Conservation (phyloP, 1,140 invertebrate species). For the Palaemon carinicauda region DNA sequence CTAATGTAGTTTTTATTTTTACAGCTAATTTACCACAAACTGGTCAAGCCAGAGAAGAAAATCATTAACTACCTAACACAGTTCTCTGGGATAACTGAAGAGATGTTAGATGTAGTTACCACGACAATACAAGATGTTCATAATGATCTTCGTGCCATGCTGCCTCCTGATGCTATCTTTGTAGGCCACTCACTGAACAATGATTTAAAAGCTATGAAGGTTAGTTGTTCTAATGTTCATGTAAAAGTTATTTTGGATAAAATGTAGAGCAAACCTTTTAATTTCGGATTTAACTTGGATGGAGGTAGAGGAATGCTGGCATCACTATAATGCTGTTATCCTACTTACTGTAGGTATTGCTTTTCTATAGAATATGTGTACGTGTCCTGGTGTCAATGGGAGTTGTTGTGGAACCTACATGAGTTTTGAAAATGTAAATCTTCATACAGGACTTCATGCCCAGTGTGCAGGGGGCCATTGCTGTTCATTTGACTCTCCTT, state of each 20-base stretch:
- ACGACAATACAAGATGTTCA: constrained; percentile 66
- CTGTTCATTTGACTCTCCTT: no score
- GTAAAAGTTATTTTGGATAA: neutral
- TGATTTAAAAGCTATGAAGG: constrained; percentile 69
- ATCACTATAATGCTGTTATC: no score
- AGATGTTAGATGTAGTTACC: constrained; percentile 61
- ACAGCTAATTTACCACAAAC: constrained; percentile 77
- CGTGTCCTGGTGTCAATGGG: no score
- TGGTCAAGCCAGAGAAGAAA: constrained; percentile 77
- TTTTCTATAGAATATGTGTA: no score
- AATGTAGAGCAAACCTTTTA: neutral
- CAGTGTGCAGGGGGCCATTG: no score
- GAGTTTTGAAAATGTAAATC: no score
- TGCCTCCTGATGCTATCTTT: constrained; percentile 69
- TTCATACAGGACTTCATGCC: no score
- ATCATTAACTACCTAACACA: constrained; percentile 88
- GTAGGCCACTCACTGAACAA: constrained; percentile 72
- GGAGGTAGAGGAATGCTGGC: no score
- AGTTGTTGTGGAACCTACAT: no score
- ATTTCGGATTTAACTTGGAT: neutral
- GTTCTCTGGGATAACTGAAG: constrained; percentile 64
- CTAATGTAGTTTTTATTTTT: neutral
- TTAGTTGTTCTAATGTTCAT: neutral
- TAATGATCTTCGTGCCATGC: constrained; percentile 66
- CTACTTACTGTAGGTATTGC: no score